Conservation (phyloP, 2,113 vertebrate species). For the Rutilus rutilus region DNA sequence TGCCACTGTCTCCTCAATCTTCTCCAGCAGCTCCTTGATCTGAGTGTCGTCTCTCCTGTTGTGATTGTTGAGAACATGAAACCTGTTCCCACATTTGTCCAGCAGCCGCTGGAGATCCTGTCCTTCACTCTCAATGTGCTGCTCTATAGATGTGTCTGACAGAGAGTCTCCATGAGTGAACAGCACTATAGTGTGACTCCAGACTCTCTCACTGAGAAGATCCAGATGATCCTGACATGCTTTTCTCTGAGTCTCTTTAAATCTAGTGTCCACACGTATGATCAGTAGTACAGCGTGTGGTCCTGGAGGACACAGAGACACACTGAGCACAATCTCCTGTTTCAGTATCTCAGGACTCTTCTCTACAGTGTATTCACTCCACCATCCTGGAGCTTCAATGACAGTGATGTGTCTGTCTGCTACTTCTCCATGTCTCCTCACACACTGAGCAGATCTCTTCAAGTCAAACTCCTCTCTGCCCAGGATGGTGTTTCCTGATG, state of each 20-base stretch:
- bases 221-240: background rate
- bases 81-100: constrained; percentile 30
- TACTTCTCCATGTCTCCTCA: background rate
- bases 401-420: constrained; percentile 7
- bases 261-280: background rate
- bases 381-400: constrained; percentile 6
- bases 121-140: constrained; percentile 30
- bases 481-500: background rate
- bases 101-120: constrained; percentile 14
- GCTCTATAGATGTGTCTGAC: constrained; percentile 14
- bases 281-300: background rate
- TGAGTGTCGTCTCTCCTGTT: background rate
- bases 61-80: constrained; percentile 8
- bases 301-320: constrained; percentile 3
- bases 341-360: background rate
- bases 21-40: constrained; percentile 20
- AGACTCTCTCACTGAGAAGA: constrained; percentile 2
- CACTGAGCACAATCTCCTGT: background rate
- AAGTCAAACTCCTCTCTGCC: background rate
- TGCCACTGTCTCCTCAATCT: background rate
- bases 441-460: background rate
- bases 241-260: background rate
- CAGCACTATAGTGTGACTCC: constrained; percentile 23
- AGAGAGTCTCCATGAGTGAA: background rate
- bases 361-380: background rate